Evolutionary conservation across 2,113 vertebrate genomes (phyloP), one percentile per base, ranked within the genome.

Genomic region (Climacteris rufus): DNA sequence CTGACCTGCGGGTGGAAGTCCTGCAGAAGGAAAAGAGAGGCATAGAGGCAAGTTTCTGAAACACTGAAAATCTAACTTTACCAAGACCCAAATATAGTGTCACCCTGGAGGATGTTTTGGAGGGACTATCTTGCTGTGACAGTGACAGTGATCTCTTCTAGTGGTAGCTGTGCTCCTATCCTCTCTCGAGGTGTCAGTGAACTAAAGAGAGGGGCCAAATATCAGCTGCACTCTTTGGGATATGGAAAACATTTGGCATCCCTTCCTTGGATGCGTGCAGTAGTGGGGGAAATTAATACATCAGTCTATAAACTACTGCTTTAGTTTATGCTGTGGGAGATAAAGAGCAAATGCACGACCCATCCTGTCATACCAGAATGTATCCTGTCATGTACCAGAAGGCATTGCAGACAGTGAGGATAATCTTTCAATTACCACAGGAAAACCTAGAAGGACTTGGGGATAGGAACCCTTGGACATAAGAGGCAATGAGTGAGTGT

Each of bases 1-100:
- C 74, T 88, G 88, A 91, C 95, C 93, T 96, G 94, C 1, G 76
- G 94, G 94, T 93, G 93, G 93, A 90, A 89, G 86, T 83, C 92
- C 90, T 83, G 76, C 64, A 81, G 91, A 93, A 80, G 44, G 24
- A 77, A 77, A 85, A 71, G 4, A 31, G 77, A 69, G 2, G 5
- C 54, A 45, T 1, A 4, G 54, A 63, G 66, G 25, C 78, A 93
- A 68, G 16, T 90, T 83, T 87, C 69, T 79, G 83, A 89, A 92
- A 59, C 15, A n/a, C 49, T 28, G 44, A 56, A 88, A 90, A 93
- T 11, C 18, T n/a, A n/a, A 61, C 0, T 0, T 68, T 57, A 30
- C 35, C 24, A 35, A 76, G 56, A 49, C 13, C 9, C 15, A 87
- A 42, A 57, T n/a, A 64, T 9, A 50, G 28, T 17, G 42, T 50